Conservation (phyloP, 2,797 vertebrate genomes). For the Cygnus olor region DNA sequence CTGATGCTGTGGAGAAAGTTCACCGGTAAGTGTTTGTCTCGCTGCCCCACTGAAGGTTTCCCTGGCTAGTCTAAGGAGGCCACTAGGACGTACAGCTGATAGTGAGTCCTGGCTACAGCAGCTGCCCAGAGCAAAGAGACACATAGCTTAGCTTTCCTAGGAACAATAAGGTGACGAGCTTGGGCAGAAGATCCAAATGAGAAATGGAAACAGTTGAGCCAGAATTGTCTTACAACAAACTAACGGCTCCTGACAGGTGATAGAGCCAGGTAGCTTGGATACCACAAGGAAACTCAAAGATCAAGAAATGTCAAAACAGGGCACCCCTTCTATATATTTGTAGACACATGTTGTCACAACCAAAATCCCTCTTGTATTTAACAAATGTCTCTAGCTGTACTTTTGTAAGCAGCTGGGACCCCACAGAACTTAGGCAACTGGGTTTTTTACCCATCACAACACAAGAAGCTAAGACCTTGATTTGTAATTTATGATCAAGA, state of each 20-base stretch:
- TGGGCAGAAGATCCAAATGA: not conserved
- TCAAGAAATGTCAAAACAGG: not conserved
- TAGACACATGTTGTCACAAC: not conserved
- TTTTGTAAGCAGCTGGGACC: not conserved
- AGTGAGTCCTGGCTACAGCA: not conserved
- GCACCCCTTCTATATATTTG: too few relatives aligned
- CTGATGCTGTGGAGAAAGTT: constrained; percentile 87
- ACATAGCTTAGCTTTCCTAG: not conserved
- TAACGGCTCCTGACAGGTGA: not conserved
- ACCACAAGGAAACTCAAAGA: not conserved
- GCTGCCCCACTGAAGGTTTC: not conserved
- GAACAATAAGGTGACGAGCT: not conserved
- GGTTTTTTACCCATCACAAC: not conserved
- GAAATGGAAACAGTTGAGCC: not conserved
- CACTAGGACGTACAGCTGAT: not conserved
- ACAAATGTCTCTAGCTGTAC: not conserved
- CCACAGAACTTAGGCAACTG: not conserved
- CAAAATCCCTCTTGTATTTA: not conserved
- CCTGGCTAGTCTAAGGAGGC: not conserved
- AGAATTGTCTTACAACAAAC: not conserved
- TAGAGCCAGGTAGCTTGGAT: not conserved
- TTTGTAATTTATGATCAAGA: not conserved
- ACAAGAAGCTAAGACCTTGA: not conserved
- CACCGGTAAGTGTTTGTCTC: constrained; percentile 80
- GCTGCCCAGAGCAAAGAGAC: fast-evolving